Evolutionary conservation across 1,140 invertebrate genomes (phyloP), one percentile per base, ranked within the genome.

Genomic region (Drosophila paulistorum): DNA sequence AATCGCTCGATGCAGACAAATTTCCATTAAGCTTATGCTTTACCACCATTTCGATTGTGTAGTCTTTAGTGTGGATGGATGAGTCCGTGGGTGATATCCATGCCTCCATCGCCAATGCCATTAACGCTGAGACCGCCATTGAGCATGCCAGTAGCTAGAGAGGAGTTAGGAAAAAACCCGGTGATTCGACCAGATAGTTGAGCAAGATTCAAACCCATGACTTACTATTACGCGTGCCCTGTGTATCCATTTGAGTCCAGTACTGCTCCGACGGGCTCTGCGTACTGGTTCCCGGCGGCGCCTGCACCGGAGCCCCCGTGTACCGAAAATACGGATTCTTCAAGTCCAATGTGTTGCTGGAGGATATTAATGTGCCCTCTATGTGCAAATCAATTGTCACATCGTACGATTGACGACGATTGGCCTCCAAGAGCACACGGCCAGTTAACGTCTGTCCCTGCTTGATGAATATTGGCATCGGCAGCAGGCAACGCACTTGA

Each of bases 321-420:
- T 98, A 98, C 92, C 96, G 94, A 93, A 99, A 99, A 94, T 99
- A 99, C 7, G 99, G 99, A 94, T 99, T 99, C 93, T 99, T 99
- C 76, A 99, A 94, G 93, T 99, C 99, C 86, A 99, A 94, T 23
- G 97, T 97, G 92, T 99, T 99, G 65, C 94, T 95, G 55, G 96
- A 97, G 42, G 95, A 95, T 75, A 95, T 95, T 60, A 95, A 95
- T 13, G 97, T 97, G 37, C 98, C 98, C 92, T 99, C 97, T 39
- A 99, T 94, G 71, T 95, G 95, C 68, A 99, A 92, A 81, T 98
- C 97, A 92, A 99, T 99, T 14, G 98, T 98, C n/a, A 99, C 98
- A 94, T 99, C 98, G 91, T 99, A 99, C 82, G 98, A 99, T 94
- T 99, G 98, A 94, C 98, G 95, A 93, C 98, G 97, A 93, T 99